A percentile compares a stretch with the other conserved stretches of the same genome.
phyloP scores from a whole-genome alignment of 2,113 vertebrate species.

The Dendropsophus ebraccatus region DNA sequence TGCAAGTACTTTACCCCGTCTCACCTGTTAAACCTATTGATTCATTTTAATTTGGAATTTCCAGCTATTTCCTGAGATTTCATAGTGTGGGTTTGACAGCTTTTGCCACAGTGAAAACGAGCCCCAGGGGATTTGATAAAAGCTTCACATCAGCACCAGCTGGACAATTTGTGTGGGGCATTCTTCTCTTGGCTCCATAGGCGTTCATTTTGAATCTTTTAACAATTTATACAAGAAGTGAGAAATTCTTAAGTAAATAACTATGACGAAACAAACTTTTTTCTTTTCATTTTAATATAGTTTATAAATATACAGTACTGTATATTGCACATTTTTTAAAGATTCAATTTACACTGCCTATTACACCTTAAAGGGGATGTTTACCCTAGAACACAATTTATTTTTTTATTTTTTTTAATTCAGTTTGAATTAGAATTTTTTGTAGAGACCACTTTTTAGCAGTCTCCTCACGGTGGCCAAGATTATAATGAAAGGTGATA shows the following conservation, averaged over 20 bases:
- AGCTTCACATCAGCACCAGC: slow-evolving; percentile 61
- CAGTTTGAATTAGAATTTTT: too few species aligned
- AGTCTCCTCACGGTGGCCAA: too few species aligned
- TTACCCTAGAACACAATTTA: too few species aligned
- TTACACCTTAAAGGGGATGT: too few species aligned
- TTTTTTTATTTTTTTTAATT: too few species aligned
- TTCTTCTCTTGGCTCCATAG: slow-evolving; percentile 12
- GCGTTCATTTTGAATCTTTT: background rate
- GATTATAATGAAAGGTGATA: too few species aligned
- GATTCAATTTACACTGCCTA: too few species aligned
- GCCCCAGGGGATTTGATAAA: slow-evolving; percentile 73
- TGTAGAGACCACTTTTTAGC: too few species aligned
- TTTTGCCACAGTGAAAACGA: slow-evolving; percentile 75
- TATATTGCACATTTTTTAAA: too few species aligned
- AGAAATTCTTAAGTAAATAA: background rate
- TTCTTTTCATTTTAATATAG: too few species aligned
- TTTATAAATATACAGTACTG: too few species aligned
- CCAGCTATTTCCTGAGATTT: slow-evolving; percentile 81
- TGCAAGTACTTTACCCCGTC: slow-evolving; percentile 45
- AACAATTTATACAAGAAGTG: background rate
- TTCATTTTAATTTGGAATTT: slow-evolving; percentile 81
- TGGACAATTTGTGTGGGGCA: slow-evolving; percentile 23
- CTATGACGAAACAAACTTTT: background rate
- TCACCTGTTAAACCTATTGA: slow-evolving; percentile 80
- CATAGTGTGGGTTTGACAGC: slow-evolving; percentile 75